These are phyloP conservation scores for Proisotoma minuta DNA, from an alignment of 2,888 invertebrate genomes.

Conservation along the genomic window DNA sequence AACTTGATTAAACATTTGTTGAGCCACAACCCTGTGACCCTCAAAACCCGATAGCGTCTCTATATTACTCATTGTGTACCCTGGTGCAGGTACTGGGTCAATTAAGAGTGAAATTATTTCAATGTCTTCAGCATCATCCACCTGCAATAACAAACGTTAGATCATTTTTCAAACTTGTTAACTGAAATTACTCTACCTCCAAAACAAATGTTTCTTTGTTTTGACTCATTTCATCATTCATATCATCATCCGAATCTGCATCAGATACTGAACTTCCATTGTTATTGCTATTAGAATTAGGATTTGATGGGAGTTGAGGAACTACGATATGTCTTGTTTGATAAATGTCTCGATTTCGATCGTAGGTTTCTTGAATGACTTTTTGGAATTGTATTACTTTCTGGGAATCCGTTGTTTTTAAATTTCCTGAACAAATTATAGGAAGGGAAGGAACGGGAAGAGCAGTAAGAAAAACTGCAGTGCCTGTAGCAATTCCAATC, in stretches of 20 bases:
- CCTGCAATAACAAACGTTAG: constrained; percentile 51
- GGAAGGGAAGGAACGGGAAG: constrained; percentile 72
- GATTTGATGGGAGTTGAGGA: constrained; percentile 32
- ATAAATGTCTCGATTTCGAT: constrained; percentile 67
- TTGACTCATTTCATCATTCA: constrained; percentile 58
- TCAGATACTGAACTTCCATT: constrained; percentile 55
- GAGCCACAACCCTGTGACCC: constrained; percentile 63
- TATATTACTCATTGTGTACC: constrained; percentile 73
- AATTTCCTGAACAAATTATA: constrained; percentile 63
- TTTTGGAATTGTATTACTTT: constrained; percentile 66
- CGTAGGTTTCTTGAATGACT: constrained; percentile 64
- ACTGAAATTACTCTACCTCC: constrained; percentile 56
- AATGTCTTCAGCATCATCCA: constrained; percentile 77
- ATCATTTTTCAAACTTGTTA: background rate
- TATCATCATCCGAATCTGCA: constrained; percentile 64
- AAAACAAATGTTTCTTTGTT: constrained; percentile 76
- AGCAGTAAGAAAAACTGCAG: constrained; percentile 72
- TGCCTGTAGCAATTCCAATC: constrained; percentile 82
- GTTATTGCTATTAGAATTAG: constrained; percentile 23
- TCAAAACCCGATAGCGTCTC: constrained; percentile 69
- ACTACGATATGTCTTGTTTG: constrained; percentile 55
- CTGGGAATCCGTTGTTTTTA: constrained; percentile 62
- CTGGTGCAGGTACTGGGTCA: constrained; percentile 68
- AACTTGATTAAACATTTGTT: constrained; percentile 82
- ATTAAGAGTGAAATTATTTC: constrained; percentile 69